Conservation (phyloP, 1,140 invertebrate genomes). For the Mercenaria mercenaria region DNA sequence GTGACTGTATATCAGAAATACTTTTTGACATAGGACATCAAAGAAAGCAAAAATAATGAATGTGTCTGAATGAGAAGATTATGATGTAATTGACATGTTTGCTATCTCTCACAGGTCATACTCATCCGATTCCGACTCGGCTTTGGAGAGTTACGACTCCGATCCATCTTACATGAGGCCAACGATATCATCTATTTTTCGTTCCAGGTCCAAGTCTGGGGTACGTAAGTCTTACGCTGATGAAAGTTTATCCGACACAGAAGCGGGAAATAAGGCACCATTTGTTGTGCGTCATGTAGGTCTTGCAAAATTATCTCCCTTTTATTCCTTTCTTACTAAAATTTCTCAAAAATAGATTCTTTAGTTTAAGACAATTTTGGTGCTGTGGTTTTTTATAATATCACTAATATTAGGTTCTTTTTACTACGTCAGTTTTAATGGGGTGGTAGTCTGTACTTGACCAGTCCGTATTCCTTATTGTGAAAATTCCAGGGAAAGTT, state of each 20-base stretch:
- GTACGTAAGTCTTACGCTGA: conserved; percentile 62
- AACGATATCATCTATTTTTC: conserved; percentile 68
- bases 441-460: too few species aligned
- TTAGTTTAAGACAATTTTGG: not conserved
- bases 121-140: conserved; percentile 50
- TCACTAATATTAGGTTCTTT: not conserved
- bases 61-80: too few species aligned
- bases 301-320: conserved; percentile 54
- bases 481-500: too few species aligned
- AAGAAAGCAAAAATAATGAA: too few species aligned
- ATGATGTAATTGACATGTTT: not conserved
- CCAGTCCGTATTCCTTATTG: not conserved
- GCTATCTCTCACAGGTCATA: conserved; percentile 54
- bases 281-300: conserved; percentile 69
- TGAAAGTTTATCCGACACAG: conserved; percentile 58
- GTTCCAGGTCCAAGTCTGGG: conserved; percentile 67
- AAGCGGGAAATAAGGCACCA: conserved; percentile 58
- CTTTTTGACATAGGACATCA: too few species aligned
- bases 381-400: conserved; percentile 25
- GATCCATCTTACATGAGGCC: conserved; percentile 62
- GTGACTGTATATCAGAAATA: too few species aligned
- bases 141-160: conserved; percentile 39
- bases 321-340: not conserved
- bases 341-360: not conserved
- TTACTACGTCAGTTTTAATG: too few species aligned